These are phyloP conservation scores for Capitulum mitella DNA, from an alignment of 2,888 invertebrate genomes.

Conservation along the genomic window DNA sequence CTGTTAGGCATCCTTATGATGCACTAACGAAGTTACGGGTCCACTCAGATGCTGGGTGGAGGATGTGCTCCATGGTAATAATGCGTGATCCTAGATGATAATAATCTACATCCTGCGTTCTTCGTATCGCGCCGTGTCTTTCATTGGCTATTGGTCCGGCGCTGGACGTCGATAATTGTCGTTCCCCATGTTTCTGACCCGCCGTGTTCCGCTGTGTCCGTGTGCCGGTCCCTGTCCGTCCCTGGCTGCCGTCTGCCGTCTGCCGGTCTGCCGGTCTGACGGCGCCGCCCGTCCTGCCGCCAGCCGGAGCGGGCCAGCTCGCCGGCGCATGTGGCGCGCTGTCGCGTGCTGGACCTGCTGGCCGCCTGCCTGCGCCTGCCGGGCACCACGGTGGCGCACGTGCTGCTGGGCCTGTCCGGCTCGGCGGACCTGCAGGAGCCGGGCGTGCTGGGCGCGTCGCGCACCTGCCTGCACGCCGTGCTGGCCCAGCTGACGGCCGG, in stretches of 20 bases:
- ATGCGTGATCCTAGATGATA: no score
- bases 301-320: not conserved
- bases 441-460: slow-evolving; percentile 39
- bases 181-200: no score
- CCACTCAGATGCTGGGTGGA: no score
- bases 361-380: slow-evolving; percentile 68
- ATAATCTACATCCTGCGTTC: no score
- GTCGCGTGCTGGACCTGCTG: slow-evolving; percentile 58
- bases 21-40: no score
- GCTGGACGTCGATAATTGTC: no score
- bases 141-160: no score
- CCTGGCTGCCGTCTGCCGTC: not conserved
- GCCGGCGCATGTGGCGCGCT: slow-evolving; percentile 11
- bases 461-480: slow-evolving; percentile 47
- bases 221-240: not conserved
- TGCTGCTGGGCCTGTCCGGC: slow-evolving; percentile 66
- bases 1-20: no score
- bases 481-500: slow-evolving; percentile 41
- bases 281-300: not conserved
- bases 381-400: slow-evolving; percentile 79
- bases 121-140: no score
- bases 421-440: slow-evolving; percentile 33
- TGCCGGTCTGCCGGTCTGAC: not conserved
- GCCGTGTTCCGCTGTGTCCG: no score
- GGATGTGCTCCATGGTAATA: no score